Conservation (phyloP, 2,797 vertebrate species). For the Cichlasoma orientale region DNA sequence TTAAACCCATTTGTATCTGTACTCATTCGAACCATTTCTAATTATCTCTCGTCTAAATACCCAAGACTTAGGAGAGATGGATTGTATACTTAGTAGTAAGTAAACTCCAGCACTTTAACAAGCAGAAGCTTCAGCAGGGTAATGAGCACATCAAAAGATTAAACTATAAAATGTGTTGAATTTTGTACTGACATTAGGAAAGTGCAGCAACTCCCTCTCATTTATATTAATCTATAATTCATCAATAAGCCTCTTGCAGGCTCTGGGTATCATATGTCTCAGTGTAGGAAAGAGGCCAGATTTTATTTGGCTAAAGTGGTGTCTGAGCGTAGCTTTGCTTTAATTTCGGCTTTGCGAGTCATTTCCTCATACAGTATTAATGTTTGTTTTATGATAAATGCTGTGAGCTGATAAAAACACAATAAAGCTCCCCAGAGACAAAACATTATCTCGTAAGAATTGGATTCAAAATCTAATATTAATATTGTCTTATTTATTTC, state of each 20-base stretch:
- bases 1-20: constrained; percentile 8
- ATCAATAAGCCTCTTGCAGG: constrained; percentile 34
- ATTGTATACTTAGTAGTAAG: constrained; percentile 25
- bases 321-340: constrained; percentile 22
- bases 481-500: background rate
- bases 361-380: background rate
- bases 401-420: background rate
- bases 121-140: constrained; percentile 7
- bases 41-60: background rate
- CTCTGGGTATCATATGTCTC: constrained; percentile 22
- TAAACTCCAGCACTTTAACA: constrained; percentile 6
- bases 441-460: background rate
- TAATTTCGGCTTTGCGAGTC: background rate
- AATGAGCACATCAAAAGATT: constrained; percentile 39
- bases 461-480: background rate
- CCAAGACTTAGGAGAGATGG: background rate
- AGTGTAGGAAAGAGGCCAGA: constrained; percentile 5
- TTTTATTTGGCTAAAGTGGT: constrained; percentile 28
- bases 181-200: constrained; percentile 43
- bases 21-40: background rate
- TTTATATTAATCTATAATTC: constrained; percentile 61
- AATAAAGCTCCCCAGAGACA: background rate
- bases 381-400: constrained; percentile 6
- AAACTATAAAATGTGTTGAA: constrained; percentile 38
- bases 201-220: constrained; percentile 36